Evolutionary conservation across 2,113 vertebrate genomes (phyloP), one percentile per base, ranked within the genome.

Genomic region (Oryzias curvinotus): DNA sequence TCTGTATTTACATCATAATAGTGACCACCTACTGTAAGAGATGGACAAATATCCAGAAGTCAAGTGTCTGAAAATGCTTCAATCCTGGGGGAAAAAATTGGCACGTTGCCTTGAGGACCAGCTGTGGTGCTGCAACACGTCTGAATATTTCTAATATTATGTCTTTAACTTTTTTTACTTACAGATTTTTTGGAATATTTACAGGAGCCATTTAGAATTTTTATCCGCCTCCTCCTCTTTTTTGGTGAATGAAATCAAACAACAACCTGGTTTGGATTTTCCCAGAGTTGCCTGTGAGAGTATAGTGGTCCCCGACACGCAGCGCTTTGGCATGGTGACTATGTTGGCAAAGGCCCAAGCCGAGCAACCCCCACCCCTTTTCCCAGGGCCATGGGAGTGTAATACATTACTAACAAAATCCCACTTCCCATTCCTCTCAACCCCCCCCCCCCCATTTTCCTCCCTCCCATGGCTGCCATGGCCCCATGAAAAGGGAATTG

Each of bases 401-500:
- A 85, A 88, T 87, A 86, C 84, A 88, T 89, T 80, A 86, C 86
- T 64, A 75, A 85, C 84, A 88, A 78, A 88, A 88, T 88, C 87
- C 89, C 75, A 87, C 85, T 91, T 91, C 87, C 87, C 88, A 89
- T 87, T 86, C 85, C 87, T 81, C 80, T 79, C 77, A 78, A 76
- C 80, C 72, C 57, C 43, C 36, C 36, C 3, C 54, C 63, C 77
- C 59, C 53, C 41, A 7, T 65, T 72, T 8, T 45, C 60, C 80
- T 50, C 41, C 52, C 79, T 62, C 61, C 55, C 42, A 25, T 52
- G 50, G 57, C 65, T 82, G 83, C 70, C 77, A 81, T 76, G 73
- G 74, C 75, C 84, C 82, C 77, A 71, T 67, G 60, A 78, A 80
- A 80, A 68, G 56, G 19, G 78, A 72, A 73, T 66, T 70, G 72